Evolutionary conservation across 2,113 vertebrate species (phyloP), one percentile per base, ranked within the genome.

Genomic region (Anhinga anhinga): DNA sequence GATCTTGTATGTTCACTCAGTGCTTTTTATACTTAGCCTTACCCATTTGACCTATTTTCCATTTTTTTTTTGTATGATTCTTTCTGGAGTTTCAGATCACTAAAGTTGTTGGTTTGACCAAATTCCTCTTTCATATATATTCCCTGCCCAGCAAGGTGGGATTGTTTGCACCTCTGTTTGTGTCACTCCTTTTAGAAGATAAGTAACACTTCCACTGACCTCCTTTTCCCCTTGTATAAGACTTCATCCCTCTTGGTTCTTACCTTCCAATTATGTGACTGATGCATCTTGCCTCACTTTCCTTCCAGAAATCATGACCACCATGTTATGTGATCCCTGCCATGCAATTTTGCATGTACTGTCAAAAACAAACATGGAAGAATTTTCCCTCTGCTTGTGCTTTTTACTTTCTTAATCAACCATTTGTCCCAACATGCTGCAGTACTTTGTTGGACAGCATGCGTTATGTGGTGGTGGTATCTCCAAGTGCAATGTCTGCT

Each of bases 281-380:
- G 8, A n/a, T 38, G 6, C 40, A 47, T 17, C 29, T 82, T 87
- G 21, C 27, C 3, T 17, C 2, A 1, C 16, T 89, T 93, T 73
- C 45, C 21, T 69, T 88, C 30, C 23, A 81, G 30, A 91, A 69
- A 61, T 49, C 15, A 11, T 53, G 21, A 38, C 32, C 52, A 29
- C 14, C 2, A 0, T 53, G 9, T 56, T 50, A 23, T 1, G 0
- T 50, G 47, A 44, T 73, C 8, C 10, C 26, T 72, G 21, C 52
- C 17, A 50, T 55, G 82, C 40, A 18, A 5, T 82, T 93, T 82
- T 55, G 19, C 4, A 13, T 25, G 9, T 74, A 13, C 44, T 23
- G 22, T 50, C 18, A 40, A 70, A 84, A 23, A 19, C 8, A 65
- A 72, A 44, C 17, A 9, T 47, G 30, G 32, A 63, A 71, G 16